Conservation (phyloP, 2,797 vertebrate species). For the Rhinogobio ventralis region DNA sequence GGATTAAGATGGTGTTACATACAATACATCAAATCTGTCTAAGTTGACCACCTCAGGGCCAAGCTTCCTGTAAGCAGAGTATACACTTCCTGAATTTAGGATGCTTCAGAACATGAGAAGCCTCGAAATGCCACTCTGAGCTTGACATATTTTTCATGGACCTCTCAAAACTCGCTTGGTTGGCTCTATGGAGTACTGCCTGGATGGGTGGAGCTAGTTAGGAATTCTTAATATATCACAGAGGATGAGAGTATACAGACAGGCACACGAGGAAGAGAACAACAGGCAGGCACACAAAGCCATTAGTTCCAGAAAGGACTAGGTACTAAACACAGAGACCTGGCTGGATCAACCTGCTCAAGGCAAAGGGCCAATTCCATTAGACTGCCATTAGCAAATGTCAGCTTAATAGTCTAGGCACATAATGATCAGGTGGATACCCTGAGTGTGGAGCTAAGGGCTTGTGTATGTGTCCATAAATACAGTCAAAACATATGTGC, state of each 20-base stretch:
- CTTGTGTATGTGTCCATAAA: background rate
- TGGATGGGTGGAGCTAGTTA: constrained; percentile 35
- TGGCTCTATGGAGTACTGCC: background rate
- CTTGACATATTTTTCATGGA: constrained; percentile 7
- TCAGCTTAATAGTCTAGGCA: constrained; percentile 12
- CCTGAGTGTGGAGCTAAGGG: background rate
- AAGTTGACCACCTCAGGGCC: constrained; percentile 49
- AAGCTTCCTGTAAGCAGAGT: constrained; percentile 58
- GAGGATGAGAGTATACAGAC: constrained; percentile 35
- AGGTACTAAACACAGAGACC: constrained; percentile 9
- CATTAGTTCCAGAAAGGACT: constrained; percentile 17
- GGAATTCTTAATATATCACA: constrained; percentile 30
- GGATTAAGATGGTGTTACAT: constrained; percentile 68
- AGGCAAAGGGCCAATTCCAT: constrained; percentile 52
- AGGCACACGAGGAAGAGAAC: constrained; percentile 36
- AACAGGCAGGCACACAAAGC: constrained; percentile 23
- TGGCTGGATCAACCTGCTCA: constrained; percentile 16
- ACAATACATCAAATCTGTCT: constrained; percentile 64
- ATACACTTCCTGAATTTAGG: constrained; percentile 54
- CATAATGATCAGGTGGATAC: constrained; percentile 37
- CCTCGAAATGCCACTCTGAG: constrained; percentile 22
- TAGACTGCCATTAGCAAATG: constrained; percentile 52
- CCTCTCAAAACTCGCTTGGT: constrained; percentile 1
- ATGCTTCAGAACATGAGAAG: constrained; percentile 38
- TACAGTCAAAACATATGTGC: background rate